Percentiles rank a stretch among this genome's conserved stretches.
Conservation (phyloP, 2,888 invertebrate species). For the Harmothoe impar region DNA sequence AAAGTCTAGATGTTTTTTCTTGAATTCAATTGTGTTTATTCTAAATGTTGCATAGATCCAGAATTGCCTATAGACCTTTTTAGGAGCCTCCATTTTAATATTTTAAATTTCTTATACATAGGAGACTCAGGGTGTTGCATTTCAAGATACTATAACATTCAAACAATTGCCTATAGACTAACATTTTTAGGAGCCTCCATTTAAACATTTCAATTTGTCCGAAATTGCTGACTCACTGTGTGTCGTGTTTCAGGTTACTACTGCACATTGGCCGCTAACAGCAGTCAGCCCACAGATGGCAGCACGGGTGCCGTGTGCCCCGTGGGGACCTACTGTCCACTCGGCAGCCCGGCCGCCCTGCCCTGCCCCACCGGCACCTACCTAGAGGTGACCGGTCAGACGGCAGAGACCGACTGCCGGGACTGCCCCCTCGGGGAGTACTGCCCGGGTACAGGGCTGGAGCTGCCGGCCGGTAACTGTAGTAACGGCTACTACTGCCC, state of each 20-base stretch:
- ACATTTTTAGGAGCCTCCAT: too few species aligned
- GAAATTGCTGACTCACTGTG: not conserved
- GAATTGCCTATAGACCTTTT: too few species aligned
- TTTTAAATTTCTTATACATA: too few species aligned
- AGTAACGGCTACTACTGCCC: constrained; percentile 81
- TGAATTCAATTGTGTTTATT: too few species aligned
- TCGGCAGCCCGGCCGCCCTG: constrained; percentile 70
- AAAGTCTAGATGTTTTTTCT: too few species aligned
- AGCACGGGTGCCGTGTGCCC: constrained; percentile 79
- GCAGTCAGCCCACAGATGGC: constrained; percentile 75
- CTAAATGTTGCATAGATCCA: too few species aligned
- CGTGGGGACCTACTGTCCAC: constrained; percentile 79
- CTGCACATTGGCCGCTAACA: constrained; percentile 77
- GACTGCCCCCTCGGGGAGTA: constrained; percentile 71
- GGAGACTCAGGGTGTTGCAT: too few species aligned
- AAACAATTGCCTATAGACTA: too few species aligned
- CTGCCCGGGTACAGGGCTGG: constrained; percentile 77
- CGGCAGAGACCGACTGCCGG: constrained; percentile 75
- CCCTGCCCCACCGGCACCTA: constrained; percentile 75
- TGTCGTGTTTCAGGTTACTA: constrained; percentile 76
- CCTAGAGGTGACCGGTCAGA: constrained; percentile 76
- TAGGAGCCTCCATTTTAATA: too few species aligned
- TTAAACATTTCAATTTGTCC: too few species aligned
- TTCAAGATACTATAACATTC: too few species aligned
- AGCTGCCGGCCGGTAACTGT: constrained; percentile 77